These are phyloP conservation scores for Bombus huntii DNA, from an alignment of 1,140 invertebrate genomes.

Conservation along the genomic window DNA sequence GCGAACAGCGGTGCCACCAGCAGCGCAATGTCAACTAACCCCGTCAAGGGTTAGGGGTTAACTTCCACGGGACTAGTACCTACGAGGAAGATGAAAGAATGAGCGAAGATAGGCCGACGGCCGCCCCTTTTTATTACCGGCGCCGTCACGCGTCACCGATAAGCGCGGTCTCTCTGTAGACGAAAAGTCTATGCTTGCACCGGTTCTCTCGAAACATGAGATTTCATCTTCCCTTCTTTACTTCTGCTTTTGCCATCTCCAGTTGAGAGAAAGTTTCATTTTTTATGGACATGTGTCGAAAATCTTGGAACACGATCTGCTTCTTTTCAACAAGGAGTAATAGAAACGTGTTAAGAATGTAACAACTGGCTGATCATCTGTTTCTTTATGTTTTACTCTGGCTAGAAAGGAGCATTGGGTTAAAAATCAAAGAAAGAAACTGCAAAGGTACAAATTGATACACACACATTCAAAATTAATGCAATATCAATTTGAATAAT, in stretches of 20 bases:
- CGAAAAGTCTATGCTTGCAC: slow-evolving; percentile 21
- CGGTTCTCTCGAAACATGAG: slow-evolving; percentile 2
- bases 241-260: neutral
- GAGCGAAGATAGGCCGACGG: slow-evolving; percentile 46
- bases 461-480: neutral
- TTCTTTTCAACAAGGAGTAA: too few relatives aligned
- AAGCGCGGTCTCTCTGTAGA: slow-evolving; percentile 58
- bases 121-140: slow-evolving; percentile 71
- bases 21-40: slow-evolving; percentile 47
- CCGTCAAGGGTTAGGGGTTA: slow-evolving; percentile 54
- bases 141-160: slow-evolving; percentile 73
- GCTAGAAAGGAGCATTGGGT: too few relatives aligned
- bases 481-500: neutral
- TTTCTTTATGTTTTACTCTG: neutral
- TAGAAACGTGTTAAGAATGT: neutral
- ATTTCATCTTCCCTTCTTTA: slow-evolving; percentile 1
- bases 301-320: neutral
- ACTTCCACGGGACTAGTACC: slow-evolving; percentile 56
- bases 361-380: neutral
- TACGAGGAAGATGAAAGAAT: slow-evolving; percentile 77
- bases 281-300: neutral
- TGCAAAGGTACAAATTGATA: too few relatives aligned
- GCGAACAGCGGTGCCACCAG: slow-evolving; percentile 31
- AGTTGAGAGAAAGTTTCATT: slow-evolving; percentile 10
- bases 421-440: too few relatives aligned